These are phyloP conservation scores for Camponotus fellah DNA, from an alignment of 2,888 invertebrate genomes.

Conservation along the genomic window DNA sequence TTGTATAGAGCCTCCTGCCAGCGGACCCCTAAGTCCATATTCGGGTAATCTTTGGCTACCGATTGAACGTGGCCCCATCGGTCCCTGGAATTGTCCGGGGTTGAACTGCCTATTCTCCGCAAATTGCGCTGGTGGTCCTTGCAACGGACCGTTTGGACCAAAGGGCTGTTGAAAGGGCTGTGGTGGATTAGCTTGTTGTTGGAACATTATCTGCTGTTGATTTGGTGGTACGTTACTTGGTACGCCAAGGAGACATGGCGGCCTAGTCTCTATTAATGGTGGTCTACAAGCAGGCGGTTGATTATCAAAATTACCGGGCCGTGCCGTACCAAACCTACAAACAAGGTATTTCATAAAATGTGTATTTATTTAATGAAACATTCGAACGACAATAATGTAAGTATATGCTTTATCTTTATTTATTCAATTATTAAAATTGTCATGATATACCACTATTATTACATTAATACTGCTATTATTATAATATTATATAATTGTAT, in stretches of 20 bases:
- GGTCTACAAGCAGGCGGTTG: slow-evolving; percentile 75
- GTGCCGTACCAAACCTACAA: slow-evolving; percentile 66
- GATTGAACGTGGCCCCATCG: slow-evolving; percentile 74
- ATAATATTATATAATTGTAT: background rate
- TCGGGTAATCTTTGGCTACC: slow-evolving; percentile 68
- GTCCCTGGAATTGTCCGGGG: slow-evolving; percentile 77
- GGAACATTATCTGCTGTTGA: slow-evolving; percentile 78
- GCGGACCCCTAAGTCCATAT: slow-evolving; percentile 75
- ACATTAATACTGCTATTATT: background rate
- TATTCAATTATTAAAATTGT: background rate
- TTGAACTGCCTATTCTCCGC: slow-evolving; percentile 77
- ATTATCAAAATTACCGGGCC: slow-evolving; percentile 70
- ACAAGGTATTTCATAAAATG: slow-evolving; percentile 33
- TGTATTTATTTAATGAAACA: background rate
- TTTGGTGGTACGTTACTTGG: slow-evolving; percentile 74
- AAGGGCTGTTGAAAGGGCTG: slow-evolving; percentile 77
- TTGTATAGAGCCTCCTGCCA: slow-evolving; percentile 53
- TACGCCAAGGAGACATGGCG: slow-evolving; percentile 76
- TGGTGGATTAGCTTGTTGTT: slow-evolving; percentile 73
- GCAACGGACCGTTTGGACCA: slow-evolving; percentile 74
- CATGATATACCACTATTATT: background rate
- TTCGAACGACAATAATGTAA: background rate
- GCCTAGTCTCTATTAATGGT: slow-evolving; percentile 79
- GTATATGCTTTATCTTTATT: background rate
- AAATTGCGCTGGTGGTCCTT: slow-evolving; percentile 77